Percentiles rank a stretch among this genome's conserved stretches.
Conservation (phyloP, 2,113 vertebrate genomes). For the Gopherus evgoodei region DNA sequence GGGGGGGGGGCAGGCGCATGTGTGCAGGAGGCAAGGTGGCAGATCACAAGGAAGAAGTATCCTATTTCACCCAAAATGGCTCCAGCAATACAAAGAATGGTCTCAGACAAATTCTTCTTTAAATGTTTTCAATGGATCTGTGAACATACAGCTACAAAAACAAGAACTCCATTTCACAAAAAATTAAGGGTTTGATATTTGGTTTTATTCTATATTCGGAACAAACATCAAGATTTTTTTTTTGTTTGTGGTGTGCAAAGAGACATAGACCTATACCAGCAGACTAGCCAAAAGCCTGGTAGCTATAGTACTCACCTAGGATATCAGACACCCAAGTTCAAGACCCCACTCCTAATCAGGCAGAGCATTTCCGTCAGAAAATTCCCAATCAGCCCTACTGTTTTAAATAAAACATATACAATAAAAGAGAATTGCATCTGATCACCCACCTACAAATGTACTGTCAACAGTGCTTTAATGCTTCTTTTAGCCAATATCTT, state of each 20-base stretch:
- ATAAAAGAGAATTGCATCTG: not conserved
- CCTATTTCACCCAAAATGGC: not conserved
- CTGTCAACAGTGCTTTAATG: not conserved
- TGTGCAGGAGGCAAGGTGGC: not conserved
- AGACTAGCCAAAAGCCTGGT: not conserved
- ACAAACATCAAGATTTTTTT: no score
- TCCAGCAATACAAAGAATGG: not conserved
- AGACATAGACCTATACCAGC: not conserved
- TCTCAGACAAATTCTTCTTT: not conserved
- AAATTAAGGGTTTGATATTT: not conserved
- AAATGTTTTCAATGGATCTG: not conserved
- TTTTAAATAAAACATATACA: not conserved
- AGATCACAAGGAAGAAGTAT: not conserved
- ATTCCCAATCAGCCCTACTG: no score
- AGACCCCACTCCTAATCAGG: not conserved
- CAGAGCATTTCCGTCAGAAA: not conserved
- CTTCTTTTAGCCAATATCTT: not conserved
- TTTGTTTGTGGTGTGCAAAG: not conserved
- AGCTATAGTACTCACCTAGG: not conserved
- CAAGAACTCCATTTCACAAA: not conserved
- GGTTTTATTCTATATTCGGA: no score
- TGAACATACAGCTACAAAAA: not conserved
- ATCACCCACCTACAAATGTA: not conserved
- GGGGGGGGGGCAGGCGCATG: fast-evolving
- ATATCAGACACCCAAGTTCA: not conserved